Base-by-base conservation (phyloP, 2,888 invertebrate genomes). In the Xylocampa areola region DNA sequence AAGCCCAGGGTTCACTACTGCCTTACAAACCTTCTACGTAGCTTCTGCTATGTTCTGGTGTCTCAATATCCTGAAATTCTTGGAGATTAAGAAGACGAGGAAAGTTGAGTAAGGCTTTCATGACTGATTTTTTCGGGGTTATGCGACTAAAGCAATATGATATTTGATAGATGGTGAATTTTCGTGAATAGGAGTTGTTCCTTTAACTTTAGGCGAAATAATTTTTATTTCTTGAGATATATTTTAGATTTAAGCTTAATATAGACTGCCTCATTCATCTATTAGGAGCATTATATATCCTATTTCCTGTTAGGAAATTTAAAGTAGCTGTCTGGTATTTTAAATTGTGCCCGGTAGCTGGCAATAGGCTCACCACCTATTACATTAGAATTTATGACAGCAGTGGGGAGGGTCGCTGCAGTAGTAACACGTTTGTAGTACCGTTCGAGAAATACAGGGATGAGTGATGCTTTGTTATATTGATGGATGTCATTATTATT, bases 21-120 rank as follows among this genome's bases (percentile, higher is more conserved):
- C 86, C 0, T 79, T 95, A 2, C 95, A 95, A 78, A 83, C 93
- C n/a, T 94, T 95, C 82, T 96, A 95, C 69, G 91, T 95, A 1
- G 77, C 90, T 0, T 96, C 96, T 0, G 95, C 95, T 0, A 89
- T 95, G 80, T 95, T 96, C 88, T 96, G 96, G 96, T 92, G 95
- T 16, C 80, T 96, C n/a, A 95, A 95, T 65, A 94, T 94, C 27
- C 77, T 95, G 64, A 95, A 94, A 63, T 84, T 96, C 8, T 78
- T 95, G 41, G 95, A 95, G 77, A 94, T 95, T 21, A 93, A 90
- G 69, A 88, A 89, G 43, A 91, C 90, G 16, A 84, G 59, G 10
- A 63, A 59, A 39, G 39, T 58, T 17, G 68, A 76, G 35, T 76
- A 68, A 57, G 41, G 32, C 13, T 30, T 16, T 47, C 30, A 41